These are phyloP conservation scores for Philotrypesis tridentata DNA, from an alignment of 1,140 invertebrate species.

Conservation along the genomic window DNA sequence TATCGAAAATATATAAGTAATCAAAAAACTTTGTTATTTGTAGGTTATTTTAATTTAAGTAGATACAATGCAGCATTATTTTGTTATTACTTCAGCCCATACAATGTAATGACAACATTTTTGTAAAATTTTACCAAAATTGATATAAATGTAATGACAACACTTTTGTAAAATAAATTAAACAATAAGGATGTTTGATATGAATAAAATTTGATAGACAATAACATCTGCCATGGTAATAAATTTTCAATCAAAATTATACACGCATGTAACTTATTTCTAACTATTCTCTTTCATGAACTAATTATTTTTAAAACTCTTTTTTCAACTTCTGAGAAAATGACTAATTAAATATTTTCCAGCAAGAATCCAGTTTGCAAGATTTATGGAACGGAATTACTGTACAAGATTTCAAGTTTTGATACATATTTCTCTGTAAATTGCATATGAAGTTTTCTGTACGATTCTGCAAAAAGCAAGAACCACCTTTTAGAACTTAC, in stretches of 20 bases:
- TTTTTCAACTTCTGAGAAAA: too few species aligned
- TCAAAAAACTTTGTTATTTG: not conserved
- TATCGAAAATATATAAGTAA: not conserved
- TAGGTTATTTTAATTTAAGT: conserved; percentile 8
- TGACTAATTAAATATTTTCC: too few species aligned
- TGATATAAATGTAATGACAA: not conserved
- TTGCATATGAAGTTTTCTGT: too few species aligned
- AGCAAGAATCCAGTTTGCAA: too few species aligned
- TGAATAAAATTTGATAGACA: not conserved
- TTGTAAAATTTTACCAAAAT: not conserved
- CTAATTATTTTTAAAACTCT: too few species aligned
- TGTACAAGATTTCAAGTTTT: too few species aligned
- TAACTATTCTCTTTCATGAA: not conserved
- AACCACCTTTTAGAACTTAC: too few species aligned
- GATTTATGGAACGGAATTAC: too few species aligned
- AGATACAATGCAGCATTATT: too few species aligned
- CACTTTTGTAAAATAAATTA: not conserved
- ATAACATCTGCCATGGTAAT: not conserved
- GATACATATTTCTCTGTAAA: too few species aligned
- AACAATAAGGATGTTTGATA: not conserved
- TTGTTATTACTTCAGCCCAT: not conserved
- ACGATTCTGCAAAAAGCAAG: too few species aligned
- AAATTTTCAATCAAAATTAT: conserved; percentile 36
- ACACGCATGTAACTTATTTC: too few species aligned
- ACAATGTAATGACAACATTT: not conserved